Evolutionary conservation across 1,140 invertebrate species (phyloP).

Genomic region (Antheraea pernyi): DNA sequence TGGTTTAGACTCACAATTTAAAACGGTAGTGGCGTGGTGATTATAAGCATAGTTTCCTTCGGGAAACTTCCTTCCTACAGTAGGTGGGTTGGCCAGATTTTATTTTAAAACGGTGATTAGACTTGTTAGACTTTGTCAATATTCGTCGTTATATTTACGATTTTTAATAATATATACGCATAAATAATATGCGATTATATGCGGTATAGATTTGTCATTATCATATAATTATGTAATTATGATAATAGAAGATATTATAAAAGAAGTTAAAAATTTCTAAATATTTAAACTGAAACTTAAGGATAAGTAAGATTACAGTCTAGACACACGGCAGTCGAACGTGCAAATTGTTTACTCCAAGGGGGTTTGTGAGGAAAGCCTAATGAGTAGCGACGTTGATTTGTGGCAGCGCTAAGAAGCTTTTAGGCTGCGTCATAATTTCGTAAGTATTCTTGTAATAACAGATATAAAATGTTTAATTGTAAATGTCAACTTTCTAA

Average conservation of each 20-base stretch:
- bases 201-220: too few relatives aligned
- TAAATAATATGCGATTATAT: too few relatives aligned
- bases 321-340: conserved; percentile 32
- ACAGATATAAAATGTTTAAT: conserved; percentile 8
- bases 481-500: neutral
- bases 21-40: too few relatives aligned
- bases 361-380: conserved; percentile 20
- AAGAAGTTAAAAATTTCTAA: neutral
- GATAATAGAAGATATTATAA: neutral
- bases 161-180: too few relatives aligned
- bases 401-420: conserved; percentile 26
- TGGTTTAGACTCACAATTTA: too few relatives aligned
- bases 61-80: too few relatives aligned
- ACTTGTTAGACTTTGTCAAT: too few relatives aligned
- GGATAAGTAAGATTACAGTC: conserved; percentile 30
- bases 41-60: too few relatives aligned
- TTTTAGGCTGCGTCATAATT: conserved; percentile 34
- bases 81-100: too few relatives aligned
- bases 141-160: too few relatives aligned
- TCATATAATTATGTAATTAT: neutral
- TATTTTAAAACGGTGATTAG: too few relatives aligned
- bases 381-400: conserved; percentile 38
- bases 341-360: conserved; percentile 22
- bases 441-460: conserved; percentile 22
- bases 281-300: neutral